These are phyloP conservation scores for Momotus momota DNA, from an alignment of 2,797 vertebrate species.

Conservation along the genomic window DNA sequence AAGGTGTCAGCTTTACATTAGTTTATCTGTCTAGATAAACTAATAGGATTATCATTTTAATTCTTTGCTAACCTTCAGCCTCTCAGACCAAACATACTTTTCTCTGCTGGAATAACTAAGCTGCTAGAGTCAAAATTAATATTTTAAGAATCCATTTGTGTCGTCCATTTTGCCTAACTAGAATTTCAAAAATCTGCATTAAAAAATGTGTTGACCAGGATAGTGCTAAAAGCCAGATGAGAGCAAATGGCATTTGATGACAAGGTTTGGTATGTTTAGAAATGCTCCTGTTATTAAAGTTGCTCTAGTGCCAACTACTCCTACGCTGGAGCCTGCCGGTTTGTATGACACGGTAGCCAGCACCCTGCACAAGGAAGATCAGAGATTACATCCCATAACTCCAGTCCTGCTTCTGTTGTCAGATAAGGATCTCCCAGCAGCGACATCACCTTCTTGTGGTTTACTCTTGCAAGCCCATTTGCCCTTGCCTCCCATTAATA, in stretches of 20 bases:
- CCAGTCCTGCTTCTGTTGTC: neutral
- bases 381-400: neutral
- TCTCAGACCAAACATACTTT: neutral
- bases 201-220: neutral
- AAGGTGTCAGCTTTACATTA: neutral
- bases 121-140: neutral
- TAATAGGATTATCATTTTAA: neutral
- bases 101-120: neutral
- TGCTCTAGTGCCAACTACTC: constrained; percentile 1
- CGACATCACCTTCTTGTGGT: neutral
- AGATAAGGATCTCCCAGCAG: constrained; percentile 37
- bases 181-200: neutral
- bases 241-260: constrained; percentile 18
- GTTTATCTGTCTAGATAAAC: neutral
- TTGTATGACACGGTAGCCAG: neutral
- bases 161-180: neutral
- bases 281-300: constrained; percentile 18
- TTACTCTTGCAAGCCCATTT: constrained; percentile 10
- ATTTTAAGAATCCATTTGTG: neutral
- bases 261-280: constrained; percentile 10
- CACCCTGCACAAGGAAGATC: neutral
- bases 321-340: constrained; percentile 22
- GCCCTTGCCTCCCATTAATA: neutral
- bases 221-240: neutral
- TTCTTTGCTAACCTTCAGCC: neutral